Evolutionary conservation across 2,888 invertebrate genomes (phyloP).

Genomic region (Drosophila leonis): DNA sequence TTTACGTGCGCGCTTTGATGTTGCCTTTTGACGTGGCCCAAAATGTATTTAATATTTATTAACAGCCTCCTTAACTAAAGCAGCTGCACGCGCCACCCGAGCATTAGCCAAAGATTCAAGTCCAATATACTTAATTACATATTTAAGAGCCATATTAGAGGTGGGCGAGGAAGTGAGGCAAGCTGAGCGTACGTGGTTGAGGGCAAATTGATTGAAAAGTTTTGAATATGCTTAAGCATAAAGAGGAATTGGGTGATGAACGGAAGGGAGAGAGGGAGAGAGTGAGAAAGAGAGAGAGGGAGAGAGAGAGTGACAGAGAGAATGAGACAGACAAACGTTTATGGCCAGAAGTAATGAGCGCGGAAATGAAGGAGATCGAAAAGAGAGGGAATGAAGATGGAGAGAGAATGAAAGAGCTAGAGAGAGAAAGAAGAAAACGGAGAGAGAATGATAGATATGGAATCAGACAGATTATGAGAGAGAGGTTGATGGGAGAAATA

Average conservation of each 20-base stretch:
- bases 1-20: constrained; percentile 56
- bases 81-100: constrained; percentile 15
- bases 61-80: constrained; percentile 43
- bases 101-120: constrained; percentile 29
- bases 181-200: not conserved
- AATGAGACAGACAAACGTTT: too few relatives aligned
- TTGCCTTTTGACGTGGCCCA: constrained; percentile 46
- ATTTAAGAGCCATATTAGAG: constrained; percentile 12
- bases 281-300: not conserved
- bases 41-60: constrained; percentile 61
- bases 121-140: constrained; percentile 42
- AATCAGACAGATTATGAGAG: too few relatives aligned
- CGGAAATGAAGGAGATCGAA: too few relatives aligned
- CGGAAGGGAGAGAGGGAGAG: too few relatives aligned
- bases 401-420: too few relatives aligned
- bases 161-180: not conserved
- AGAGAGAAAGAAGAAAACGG: too few relatives aligned
- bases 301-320: not conserved
- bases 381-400: too few relatives aligned
- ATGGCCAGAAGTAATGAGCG: too few relatives aligned
- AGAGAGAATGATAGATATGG: too few relatives aligned
- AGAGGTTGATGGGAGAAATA: too few relatives aligned
- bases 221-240: not conserved
- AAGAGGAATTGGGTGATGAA: not conserved
- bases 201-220: not conserved